phyloP scores from a whole-genome alignment of 2,113 vertebrate genomes.

The Psilopsiagon aymara region DNA sequence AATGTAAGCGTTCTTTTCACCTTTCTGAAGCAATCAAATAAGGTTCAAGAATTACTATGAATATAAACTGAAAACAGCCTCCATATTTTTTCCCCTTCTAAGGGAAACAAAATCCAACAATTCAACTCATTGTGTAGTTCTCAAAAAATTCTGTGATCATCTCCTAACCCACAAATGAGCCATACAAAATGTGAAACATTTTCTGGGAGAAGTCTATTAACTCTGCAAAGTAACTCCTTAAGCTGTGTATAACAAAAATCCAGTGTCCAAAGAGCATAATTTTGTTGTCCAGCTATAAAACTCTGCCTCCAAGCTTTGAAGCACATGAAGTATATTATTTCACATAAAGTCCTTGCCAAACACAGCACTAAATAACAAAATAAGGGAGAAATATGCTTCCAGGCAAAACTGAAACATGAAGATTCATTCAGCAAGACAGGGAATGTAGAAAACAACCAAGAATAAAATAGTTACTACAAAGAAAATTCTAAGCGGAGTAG shows the following conservation, averaged over 20 bases:
- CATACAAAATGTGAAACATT: background rate
- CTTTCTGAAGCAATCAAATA: constrained; percentile 56
- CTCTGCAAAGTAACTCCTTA: background rate
- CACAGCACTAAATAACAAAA: constrained; percentile 32
- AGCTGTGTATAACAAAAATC: background rate
- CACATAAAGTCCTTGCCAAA: background rate
- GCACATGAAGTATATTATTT: background rate
- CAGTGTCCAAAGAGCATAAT: background rate
- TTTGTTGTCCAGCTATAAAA: constrained; percentile 28
- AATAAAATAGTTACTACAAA: background rate
- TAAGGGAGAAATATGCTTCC: constrained; percentile 49
- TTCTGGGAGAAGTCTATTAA: background rate
- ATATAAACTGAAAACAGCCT: background rate
- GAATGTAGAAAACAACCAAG: background rate
- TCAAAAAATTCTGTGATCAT: background rate
- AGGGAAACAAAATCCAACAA: background rate
- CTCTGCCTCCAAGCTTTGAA: background rate
- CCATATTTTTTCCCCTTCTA: background rate
- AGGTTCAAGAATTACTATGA: background rate
- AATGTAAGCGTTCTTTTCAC: constrained; percentile 40
- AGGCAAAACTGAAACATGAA: constrained; percentile 24
- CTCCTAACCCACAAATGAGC: background rate
- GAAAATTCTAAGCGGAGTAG: background rate
- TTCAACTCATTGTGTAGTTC: background rate
- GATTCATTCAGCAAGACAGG: background rate